Base-by-base conservation (phyloP, 2,888 invertebrate species). In the Leptinotarsa tumamoca region DNA sequence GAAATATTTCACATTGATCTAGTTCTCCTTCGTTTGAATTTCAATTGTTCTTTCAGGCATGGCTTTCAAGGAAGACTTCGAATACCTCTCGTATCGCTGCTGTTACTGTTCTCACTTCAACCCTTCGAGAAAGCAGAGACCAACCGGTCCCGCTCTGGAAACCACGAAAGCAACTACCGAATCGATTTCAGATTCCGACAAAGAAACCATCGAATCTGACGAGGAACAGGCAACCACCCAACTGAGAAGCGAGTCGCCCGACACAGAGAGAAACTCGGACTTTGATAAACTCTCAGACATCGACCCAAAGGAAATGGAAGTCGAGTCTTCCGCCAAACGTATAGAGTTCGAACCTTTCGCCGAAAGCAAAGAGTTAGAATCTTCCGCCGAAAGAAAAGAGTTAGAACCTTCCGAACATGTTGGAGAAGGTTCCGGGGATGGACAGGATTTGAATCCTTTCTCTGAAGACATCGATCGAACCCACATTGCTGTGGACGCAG, bases 41-140 rank as follows among this genome's bases (percentile, higher is more conserved):
- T 43, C 43, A 43, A 43, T 21, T 4, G 4, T 23, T 23, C n/a
- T 68, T 83, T 71, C 72, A 94, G 94, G 94, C 69, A 94, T 94
- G 94, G 92, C 93, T 74, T 90, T 93, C 82, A 90, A 90, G 68
- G 94, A 94, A 81, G 94, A 94, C 84, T 94, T 92, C 83, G 94
- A 94, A 78, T 95, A 91, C 85, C 89, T 93, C 78, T 95, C 95
- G 67, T 99, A 95, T 89, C 91, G 93, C 70, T 99, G 98, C 88
- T 96, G 96, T 82, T 98, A 97, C 89, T 98, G 98, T 88, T 93
- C 93, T 75, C 90, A 91, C 51, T 90, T 95, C 86, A 98, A 98
- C 90, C 94, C 95, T 43, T 95, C 98, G n/a, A 91, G 95, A 77
- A 97, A 97, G 86, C 93, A 95, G 85, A 92, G 95, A 52, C 97